These are phyloP conservation scores for Drosophila vallismaia DNA, from an alignment of 2,888 invertebrate genomes.

Conservation along the genomic window DNA sequence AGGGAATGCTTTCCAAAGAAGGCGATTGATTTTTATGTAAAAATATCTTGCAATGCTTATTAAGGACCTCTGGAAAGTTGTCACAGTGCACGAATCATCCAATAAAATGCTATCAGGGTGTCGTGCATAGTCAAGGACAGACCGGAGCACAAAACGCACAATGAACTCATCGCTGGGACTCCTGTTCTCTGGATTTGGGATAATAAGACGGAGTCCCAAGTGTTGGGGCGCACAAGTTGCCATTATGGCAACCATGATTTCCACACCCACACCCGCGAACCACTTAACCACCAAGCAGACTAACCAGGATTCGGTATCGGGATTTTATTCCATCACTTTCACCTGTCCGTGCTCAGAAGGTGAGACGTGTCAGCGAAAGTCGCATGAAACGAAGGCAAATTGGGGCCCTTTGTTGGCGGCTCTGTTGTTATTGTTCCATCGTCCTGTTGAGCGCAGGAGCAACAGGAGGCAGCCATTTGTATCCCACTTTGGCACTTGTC, in stretches of 20 bases:
- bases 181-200: constrained; percentile 27
- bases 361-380: constrained; percentile 74
- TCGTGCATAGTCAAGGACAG: constrained; percentile 45
- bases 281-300: background rate
- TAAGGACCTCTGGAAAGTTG: background rate
- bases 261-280: constrained; percentile 14
- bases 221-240: constrained; percentile 58
- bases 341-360: constrained; percentile 49
- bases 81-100: constrained; percentile 21
- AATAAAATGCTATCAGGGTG: constrained; percentile 37
- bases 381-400: constrained; percentile 70
- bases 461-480: constrained; percentile 45
- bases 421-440: constrained; percentile 34
- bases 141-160: constrained; percentile 55
- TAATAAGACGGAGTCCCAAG: constrained; percentile 30
- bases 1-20: background rate
- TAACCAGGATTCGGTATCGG: constrained; percentile 6
- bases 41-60: too few relatives aligned
- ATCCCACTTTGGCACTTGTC: constrained; percentile 37
- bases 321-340: constrained; percentile 23
- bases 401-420: constrained; percentile 51
- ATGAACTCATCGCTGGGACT: constrained; percentile 67
- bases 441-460: constrained; percentile 45
- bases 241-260: constrained; percentile 55
- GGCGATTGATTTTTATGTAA: too few relatives aligned